phyloP scores from a whole-genome alignment of 2,888 invertebrate species.

The Metopia argyrocephala region DNA sequence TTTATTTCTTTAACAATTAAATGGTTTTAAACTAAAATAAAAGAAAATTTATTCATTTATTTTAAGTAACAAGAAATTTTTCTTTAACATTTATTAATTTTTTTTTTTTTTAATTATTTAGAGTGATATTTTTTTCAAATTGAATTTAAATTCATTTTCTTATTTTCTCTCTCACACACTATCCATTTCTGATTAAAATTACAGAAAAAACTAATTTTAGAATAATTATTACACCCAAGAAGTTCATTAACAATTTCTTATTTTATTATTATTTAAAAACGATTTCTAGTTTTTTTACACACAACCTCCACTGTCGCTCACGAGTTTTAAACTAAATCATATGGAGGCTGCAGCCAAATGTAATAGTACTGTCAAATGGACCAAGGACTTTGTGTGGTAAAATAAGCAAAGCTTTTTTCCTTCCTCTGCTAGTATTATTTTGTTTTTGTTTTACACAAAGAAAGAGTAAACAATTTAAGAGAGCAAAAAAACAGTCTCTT shows the following conservation, averaged over 20 bases:
- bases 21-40: constrained; percentile 2
- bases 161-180: constrained; percentile 1
- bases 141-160: neutral
- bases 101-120: neutral
- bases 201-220: constrained; percentile 7
- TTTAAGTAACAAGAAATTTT: neutral
- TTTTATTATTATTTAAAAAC: constrained; percentile 4
- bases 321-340: constrained; percentile 62
- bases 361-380: constrained; percentile 55
- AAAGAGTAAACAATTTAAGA: constrained; percentile 49
- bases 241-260: constrained; percentile 31
- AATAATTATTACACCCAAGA: constrained; percentile 53
- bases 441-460: neutral
- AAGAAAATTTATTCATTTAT: neutral
- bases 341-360: constrained; percentile 61
- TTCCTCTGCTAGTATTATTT: neutral
- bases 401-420: constrained; percentile 53
- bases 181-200: constrained; percentile 11
- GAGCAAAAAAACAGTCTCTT: neutral
- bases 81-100: neutral
- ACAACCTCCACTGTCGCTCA: constrained; percentile 63
- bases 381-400: constrained; percentile 64
- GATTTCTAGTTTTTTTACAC: constrained; percentile 24
- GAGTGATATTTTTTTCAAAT: neutral
- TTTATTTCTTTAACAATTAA: neutral